A percentile compares a stretch with the other conserved stretches of the same genome.
phyloP scores from a whole-genome alignment of 2,113 vertebrate species.

The Tachysurus fulvidraco region DNA sequence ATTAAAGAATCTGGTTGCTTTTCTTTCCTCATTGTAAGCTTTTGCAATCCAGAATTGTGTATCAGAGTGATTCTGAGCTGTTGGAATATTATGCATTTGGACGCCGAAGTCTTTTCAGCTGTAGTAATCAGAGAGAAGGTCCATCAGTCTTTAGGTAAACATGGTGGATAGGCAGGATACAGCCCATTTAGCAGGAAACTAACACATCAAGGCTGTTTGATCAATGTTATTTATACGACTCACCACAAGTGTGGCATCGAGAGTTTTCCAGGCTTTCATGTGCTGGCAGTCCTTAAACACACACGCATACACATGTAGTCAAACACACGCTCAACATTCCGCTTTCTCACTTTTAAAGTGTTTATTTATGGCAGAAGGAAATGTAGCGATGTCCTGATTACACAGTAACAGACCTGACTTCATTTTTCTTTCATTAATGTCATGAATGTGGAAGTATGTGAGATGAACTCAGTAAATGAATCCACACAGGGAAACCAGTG shows the following conservation, averaged over 20 bases:
- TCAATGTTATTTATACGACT: slow-evolving; percentile 63
- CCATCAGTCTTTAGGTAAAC: slow-evolving; percentile 72
- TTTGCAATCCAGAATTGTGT: background rate
- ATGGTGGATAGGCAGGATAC: slow-evolving; percentile 62
- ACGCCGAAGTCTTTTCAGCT: slow-evolving; percentile 58
- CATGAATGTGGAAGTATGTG: slow-evolving; percentile 41
- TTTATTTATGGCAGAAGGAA: slow-evolving; percentile 57
- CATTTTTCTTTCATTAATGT: slow-evolving; percentile 33
- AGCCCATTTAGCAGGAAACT: slow-evolving; percentile 72
- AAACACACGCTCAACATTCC: slow-evolving; percentile 37
- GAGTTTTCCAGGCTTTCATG: slow-evolving; percentile 34
- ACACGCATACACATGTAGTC: slow-evolving; percentile 14
- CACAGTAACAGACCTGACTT: slow-evolving; percentile 49
- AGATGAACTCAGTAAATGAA: slow-evolving; percentile 29
- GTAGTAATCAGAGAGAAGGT: slow-evolving; percentile 71
- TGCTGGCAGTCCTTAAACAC: slow-evolving; percentile 29
- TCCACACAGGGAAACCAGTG: slow-evolving; percentile 10
- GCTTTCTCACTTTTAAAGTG: slow-evolving; percentile 44
- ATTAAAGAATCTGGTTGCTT: slow-evolving; percentile 24
- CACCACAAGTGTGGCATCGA: slow-evolving; percentile 47
- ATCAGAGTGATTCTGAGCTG: background rate
- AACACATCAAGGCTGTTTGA: slow-evolving; percentile 54
- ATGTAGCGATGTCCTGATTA: slow-evolving; percentile 55
- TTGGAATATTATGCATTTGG: slow-evolving; percentile 18
- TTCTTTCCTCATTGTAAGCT: background rate